phyloP scores from a whole-genome alignment of 1,140 invertebrate genomes.

The Drosophila sturtevanti region DNA sequence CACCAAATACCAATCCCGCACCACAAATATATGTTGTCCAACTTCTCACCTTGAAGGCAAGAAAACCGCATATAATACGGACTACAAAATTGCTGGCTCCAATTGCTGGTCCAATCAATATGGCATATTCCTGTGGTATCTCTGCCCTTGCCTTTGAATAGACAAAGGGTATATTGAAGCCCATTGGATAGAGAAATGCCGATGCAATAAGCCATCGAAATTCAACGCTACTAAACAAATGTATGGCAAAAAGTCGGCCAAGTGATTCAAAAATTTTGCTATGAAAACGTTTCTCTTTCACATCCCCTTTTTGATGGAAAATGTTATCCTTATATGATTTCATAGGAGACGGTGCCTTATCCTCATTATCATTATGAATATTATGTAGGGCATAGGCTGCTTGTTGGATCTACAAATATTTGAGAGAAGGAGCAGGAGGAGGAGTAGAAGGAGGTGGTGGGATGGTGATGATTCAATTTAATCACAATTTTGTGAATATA shows the following conservation, averaged over 20 bases:
- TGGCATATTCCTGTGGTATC: slow-evolving; percentile 38
- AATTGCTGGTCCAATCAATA: slow-evolving; percentile 59
- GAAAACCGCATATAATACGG: slow-evolving; percentile 56
- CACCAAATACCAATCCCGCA: slow-evolving; percentile 62
- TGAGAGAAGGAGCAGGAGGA: too few species aligned
- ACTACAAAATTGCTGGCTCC: slow-evolving; percentile 54
- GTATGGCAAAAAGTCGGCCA: slow-evolving; percentile 58
- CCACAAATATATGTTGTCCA: slow-evolving; percentile 64
- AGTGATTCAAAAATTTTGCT: slow-evolving; percentile 35
- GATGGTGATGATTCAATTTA: too few species aligned
- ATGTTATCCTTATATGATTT: too few species aligned
- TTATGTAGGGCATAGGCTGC: slow-evolving; percentile 49
- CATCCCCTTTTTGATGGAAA: too few species aligned
- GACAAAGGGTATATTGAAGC: slow-evolving; percentile 75
- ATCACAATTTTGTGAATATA: not conserved
- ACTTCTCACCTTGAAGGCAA: slow-evolving; percentile 49
- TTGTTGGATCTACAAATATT: slow-evolving; percentile 34
- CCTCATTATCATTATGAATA: slow-evolving; percentile 22
- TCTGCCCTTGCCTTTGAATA: slow-evolving; percentile 53
- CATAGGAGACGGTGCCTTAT: too few species aligned
- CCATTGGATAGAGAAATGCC: slow-evolving; percentile 69
- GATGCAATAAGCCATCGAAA: slow-evolving; percentile 59
- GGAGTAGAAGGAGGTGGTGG: too few species aligned
- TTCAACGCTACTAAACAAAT: slow-evolving; percentile 54
- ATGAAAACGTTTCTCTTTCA: not conserved